Evolutionary conservation across 2,888 invertebrate species (phyloP).

Genomic region (Noctua janthina): DNA sequence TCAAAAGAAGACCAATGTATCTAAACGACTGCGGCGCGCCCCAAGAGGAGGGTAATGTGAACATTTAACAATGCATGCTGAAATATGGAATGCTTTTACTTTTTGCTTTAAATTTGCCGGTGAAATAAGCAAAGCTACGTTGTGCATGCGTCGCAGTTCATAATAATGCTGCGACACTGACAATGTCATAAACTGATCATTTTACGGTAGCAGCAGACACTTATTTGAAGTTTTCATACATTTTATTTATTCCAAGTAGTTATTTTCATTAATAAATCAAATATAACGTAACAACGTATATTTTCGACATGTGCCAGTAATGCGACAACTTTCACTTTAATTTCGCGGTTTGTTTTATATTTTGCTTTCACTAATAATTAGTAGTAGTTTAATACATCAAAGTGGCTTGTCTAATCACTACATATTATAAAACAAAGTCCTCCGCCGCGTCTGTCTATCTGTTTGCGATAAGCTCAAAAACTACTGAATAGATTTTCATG

Average conservation of each 20-base stretch:
- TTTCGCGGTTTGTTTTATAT: conserved; percentile 24
- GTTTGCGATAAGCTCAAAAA: no score
- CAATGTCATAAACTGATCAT: conserved; percentile 2
- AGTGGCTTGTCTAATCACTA: not conserved
- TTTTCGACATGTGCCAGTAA: conserved; percentile 11
- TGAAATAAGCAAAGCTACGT: not conserved
- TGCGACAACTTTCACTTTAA: conserved; percentile 7
- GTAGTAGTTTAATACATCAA: conserved; percentile 29
- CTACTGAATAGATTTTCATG: no score
- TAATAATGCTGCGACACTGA: not conserved
- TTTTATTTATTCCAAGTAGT: conserved; percentile 9
- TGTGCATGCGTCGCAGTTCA: not conserved
- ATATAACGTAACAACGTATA: not conserved
- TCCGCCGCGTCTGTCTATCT: no score
- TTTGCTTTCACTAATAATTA: not conserved
- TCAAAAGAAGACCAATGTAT: not conserved
- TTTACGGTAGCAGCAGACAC: not conserved
- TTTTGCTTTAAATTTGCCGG: not conserved
- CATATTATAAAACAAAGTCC: no score
- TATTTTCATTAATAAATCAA: conserved; percentile 6
- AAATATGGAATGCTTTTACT: not conserved
- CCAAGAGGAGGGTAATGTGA: not conserved
- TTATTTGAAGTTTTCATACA: not conserved
- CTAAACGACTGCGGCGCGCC: not conserved
- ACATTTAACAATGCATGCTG: not conserved